A percentile compares a stretch with the other conserved stretches of the same genome.
Conservation (phyloP, 2,113 vertebrate genomes). For the Festucalex cinctus region DNA sequence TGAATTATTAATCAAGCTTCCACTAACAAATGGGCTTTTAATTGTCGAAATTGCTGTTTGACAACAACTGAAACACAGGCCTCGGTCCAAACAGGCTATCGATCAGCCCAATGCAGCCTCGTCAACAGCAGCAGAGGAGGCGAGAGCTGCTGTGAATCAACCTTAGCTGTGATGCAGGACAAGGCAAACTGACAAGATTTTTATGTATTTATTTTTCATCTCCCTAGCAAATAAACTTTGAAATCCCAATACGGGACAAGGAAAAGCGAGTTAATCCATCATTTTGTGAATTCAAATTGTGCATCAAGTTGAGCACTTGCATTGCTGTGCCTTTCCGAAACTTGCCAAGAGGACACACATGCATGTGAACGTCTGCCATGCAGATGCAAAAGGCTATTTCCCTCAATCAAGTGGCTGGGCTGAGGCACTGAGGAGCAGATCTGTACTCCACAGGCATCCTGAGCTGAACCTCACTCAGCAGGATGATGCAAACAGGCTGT, state of each 20-base stretch:
- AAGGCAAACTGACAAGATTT: neutral
- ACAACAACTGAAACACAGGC: conserved; percentile 44
- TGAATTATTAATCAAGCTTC: conserved; percentile 65
- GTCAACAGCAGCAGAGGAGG: conserved; percentile 27
- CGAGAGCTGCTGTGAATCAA: conserved; percentile 15
- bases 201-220: conserved; percentile 6
- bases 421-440: conserved; percentile 20
- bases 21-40: conserved; percentile 60
- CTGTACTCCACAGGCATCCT: conserved; percentile 16
- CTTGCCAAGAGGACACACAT: conserved; percentile 3
- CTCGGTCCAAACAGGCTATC: conserved; percentile 28
- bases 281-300: conserved; percentile 33
- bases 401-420: neutral
- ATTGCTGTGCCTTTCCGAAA: conserved; percentile 8
- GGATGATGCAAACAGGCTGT: conserved; percentile 11
- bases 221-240: conserved; percentile 32
- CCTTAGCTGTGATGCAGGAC: neutral
- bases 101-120: conserved; percentile 32
- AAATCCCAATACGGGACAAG: conserved; percentile 6
- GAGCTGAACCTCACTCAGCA: conserved; percentile 8
- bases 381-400: neutral
- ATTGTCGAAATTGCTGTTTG: conserved; percentile 52
- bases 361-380: neutral
- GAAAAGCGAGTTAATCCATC: conserved; percentile 13
- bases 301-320: conserved; percentile 7